Base-by-base conservation (phyloP, 2,797 vertebrate species). In the Nannoperca obscura region DNA sequence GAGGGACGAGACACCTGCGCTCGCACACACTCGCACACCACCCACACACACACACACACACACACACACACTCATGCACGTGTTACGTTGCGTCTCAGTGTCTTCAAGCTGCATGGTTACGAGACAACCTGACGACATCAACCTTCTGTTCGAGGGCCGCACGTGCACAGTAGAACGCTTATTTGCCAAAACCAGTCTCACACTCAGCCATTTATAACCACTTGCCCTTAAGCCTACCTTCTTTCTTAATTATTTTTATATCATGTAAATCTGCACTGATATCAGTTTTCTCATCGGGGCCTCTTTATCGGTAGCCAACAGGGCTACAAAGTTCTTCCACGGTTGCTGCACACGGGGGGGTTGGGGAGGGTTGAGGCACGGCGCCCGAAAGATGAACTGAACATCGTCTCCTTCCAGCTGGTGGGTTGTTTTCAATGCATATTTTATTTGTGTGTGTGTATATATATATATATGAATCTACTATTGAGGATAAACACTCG, bases 131-230 rank as follows among this genome's bases (percentile, higher is more conserved):
- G 76, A 75, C 58, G 20, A 88, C 74, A 74, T 89, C 89, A 74
- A 81, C 89, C 79, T 88, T 88, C 81, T 84, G 81, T 89, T 88
- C 14, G 72, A 85, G 87, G 87, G 89, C 84, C 46, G 49, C 80
- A 87, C 88, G 84, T 84, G 83, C 86, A 91, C 89, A 86, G 78
- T 83, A 84, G 87, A 86, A 91, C 74, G 82, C 91, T 93, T 92
- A 71, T 91, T 94, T 95, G 95, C 94, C 95, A 95, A 94, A 95
- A 94, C 88, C 84, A 91, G 88, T 94, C 82, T 95, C 93, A 84
- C 93, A 91, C 90, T 94, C 92, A 94, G 94, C 94, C 93, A 95
- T 94, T 93, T 94, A 91, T 91, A 91, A 94, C 94, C 95, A 94
- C 93, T 94, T 93, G 92, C 91, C 95, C 94, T 95, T 95, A 96